Base-by-base conservation (phyloP, 2,113 vertebrate species). In the Laticauda colubrina region DNA sequence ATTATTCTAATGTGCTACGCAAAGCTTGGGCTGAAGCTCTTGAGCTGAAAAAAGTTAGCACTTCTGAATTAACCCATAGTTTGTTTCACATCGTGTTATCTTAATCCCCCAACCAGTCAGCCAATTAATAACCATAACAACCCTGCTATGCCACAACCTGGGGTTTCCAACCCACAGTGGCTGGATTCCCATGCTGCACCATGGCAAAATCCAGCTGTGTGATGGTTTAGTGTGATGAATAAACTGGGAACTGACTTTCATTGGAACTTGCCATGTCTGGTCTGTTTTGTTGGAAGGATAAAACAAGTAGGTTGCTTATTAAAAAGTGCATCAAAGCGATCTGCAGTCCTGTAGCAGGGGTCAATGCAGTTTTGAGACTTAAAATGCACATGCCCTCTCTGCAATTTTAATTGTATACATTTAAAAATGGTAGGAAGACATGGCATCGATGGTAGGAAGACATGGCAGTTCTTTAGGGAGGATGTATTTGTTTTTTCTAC, bases 401-500 rank as follows among this genome's bases (percentile, higher is more conserved):
- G 51, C 57, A 55, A 56, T 81, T 51, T 88, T 48, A 43, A 48
- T 4, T 15, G 0, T 29, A 23, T 59, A 8, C 29, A 34, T 88
- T 55, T 4, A 6, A 39, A 89, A 54, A 43, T 7, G 23, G 15
- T 81, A 21, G n/a, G 59, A 54, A 51, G 54, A 57, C 5, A 34
- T 2, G 6, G 24, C 9, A 85, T 91, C 24, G 55, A 92, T 7
- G 23, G 15, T 81, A 21, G n/a, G 59, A 54, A 51, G 54, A 57
- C 5, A 34, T 2, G 87, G 61, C 54, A 94, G 91, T 95, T 91
- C 91, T 61, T 94, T 59, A 92, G 2, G 20, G 23, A 93, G 89
- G 91, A 54, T 87, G 94, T 93, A 94, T 96, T 96, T 95, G 93
- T 94, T 97, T 97, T 61, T 94, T 91, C 93, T 95, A 94, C 94